phyloP scores from a whole-genome alignment of 2,888 invertebrate species.

The Ganaspis brasiliensis region DNA sequence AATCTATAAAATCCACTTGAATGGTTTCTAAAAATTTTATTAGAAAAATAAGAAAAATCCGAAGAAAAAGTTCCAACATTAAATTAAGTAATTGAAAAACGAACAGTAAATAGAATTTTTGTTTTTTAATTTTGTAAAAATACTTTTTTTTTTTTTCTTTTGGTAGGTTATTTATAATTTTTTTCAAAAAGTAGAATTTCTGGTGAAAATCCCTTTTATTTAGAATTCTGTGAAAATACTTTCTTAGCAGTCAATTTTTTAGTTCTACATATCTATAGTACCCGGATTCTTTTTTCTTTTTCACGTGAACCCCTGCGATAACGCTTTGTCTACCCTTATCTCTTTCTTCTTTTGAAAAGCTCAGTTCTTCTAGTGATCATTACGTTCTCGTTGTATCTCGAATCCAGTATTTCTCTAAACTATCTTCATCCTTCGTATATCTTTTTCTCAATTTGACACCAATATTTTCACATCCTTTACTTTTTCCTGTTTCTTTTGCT shows the following conservation, averaged over 20 bases:
- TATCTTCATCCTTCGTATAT: conserved; percentile 14
- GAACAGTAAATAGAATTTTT: too few relatives aligned
- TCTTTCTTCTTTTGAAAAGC: conserved; percentile 27
- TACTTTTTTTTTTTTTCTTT: too few relatives aligned
- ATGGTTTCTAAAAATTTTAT: too few relatives aligned
- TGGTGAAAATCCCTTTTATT: too few relatives aligned
- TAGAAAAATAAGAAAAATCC: too few relatives aligned
- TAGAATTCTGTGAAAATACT: not conserved
- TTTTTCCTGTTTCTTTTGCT: not conserved
- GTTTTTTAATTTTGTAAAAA: too few relatives aligned
- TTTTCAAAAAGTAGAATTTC: too few relatives aligned
- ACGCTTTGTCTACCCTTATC: conserved; percentile 40
- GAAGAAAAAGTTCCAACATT: too few relatives aligned
- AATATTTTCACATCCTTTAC: conserved; percentile 10
- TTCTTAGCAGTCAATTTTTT: conserved; percentile 4
- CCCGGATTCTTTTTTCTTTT: conserved; percentile 12
- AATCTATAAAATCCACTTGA: too few relatives aligned
- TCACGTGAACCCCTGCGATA: not conserved
- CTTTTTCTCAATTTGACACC: conserved; percentile 17
- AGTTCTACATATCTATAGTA: not conserved
- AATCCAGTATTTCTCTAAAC: conserved; percentile 28
- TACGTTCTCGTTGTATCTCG: conserved; percentile 20
- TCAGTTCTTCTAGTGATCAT: conserved; percentile 32
- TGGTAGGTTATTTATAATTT: too few relatives aligned
- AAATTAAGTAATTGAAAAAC: too few relatives aligned